A percentile compares a stretch with the other conserved stretches of the same genome.
Conservation (phyloP, 2,797 vertebrate species). For the Luscinia luscinia region DNA sequence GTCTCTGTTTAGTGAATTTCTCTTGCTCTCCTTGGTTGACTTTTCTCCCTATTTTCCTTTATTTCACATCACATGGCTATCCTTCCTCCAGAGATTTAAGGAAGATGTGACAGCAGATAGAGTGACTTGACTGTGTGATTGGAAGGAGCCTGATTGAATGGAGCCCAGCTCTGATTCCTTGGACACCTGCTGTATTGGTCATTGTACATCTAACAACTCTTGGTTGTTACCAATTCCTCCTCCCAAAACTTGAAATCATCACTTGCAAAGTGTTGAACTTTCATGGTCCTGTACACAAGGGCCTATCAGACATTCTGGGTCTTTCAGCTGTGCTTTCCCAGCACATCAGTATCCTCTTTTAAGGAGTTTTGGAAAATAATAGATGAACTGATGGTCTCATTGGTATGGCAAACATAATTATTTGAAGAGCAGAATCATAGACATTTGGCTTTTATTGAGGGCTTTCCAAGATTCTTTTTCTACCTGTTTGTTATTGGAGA, state of each 20-base stretch:
- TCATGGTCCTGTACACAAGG: neutral
- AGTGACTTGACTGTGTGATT: neutral
- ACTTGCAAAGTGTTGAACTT: neutral
- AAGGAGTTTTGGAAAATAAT: neutral
- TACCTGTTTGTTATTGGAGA: slow-evolving; percentile 37
- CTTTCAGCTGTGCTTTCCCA: slow-evolving; percentile 31
- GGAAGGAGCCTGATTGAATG: neutral
- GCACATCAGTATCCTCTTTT: slow-evolving; percentile 1
- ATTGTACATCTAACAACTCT: neutral
- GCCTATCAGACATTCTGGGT: neutral
- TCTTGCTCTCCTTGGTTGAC: neutral
- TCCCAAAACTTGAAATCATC: neutral
- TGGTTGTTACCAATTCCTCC: neutral
- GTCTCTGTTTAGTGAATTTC: neutral
- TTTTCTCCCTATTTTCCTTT: neutral
- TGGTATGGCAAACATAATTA: neutral
- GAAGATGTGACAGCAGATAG: neutral
- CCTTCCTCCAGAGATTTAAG: neutral
- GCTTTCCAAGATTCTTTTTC: slow-evolving; percentile 33
- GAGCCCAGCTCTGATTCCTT: neutral
- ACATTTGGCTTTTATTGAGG: neutral
- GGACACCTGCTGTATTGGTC: neutral
- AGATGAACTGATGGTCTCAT: slow-evolving; percentile 7
- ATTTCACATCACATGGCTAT: neutral
- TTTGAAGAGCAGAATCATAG: slow-evolving; percentile 7